Base-by-base conservation (phyloP, 2,113 vertebrate genomes). In the Symphodus melops region DNA sequence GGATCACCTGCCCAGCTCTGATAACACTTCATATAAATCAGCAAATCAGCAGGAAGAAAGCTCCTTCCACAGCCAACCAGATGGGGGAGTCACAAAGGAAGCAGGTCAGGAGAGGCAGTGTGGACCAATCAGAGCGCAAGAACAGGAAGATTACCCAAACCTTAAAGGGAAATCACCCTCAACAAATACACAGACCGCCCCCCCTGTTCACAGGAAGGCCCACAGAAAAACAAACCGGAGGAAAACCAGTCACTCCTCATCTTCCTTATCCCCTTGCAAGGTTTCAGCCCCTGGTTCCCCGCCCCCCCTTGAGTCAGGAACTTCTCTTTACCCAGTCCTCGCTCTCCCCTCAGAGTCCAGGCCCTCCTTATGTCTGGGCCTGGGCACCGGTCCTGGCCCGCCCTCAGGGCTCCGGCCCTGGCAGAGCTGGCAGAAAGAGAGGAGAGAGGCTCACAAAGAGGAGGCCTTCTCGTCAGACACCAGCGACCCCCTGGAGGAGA, bases 211-310 rank as follows among this genome's bases (percentile, higher is more conserved):
- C 85, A 89, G 87, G 57, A 95, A 94, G 79, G 93, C 92, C 13
- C 90, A 92, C 77, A 90, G 92, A 72, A 95, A 94, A 79, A 93
- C 93, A 0, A 90, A 94, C 67, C 77, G 86, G 39, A 91, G 90
- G 53, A 91, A 91, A 92, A 77, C 59, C 66, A 88, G 77, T 1
- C 48, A 59, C 8, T 81, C 89, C 25, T 87, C 85, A 0, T 36
- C 63, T 13, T 68, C 74, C 13, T 55, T 58, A 3, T 41, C 10
- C 2, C 42, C 56, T 14, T 60, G 21, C 39, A 54, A 41, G 19
- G 39, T 1, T 56, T 42, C 20, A 48, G 48, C 14, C 7, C 25
- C 28, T 0, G 1, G 41, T 0, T 10, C 20, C 41, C 13, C 2
- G 12, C 5, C 49, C 41, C 13, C 13, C 5, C 8, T 4, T 10